These are phyloP conservation scores for Barbus barbus DNA, from an alignment of 2,113 vertebrate genomes.

Conservation along the genomic window DNA sequence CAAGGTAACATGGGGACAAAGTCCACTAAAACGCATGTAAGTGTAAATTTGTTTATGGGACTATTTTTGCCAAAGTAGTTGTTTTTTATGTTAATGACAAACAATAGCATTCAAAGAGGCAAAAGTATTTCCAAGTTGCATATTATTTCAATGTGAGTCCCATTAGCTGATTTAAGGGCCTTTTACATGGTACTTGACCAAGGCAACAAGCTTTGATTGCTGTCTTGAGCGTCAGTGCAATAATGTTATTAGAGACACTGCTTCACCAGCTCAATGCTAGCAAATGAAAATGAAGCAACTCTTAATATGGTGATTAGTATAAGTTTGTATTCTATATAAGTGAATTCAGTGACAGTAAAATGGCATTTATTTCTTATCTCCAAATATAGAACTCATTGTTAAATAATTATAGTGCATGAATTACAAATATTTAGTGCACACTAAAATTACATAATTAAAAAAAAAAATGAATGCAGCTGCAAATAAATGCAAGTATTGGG, in stretches of 20 bases:
- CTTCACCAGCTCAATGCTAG: neutral
- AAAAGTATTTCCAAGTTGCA: slow-evolving; percentile 4
- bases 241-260: neutral
- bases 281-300: too few species aligned
- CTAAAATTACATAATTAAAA: too few species aligned
- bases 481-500: neutral
- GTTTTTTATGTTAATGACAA: neutral
- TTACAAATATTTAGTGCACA: neutral
- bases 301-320: neutral
- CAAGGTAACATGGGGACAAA: neutral
- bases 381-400: too few species aligned
- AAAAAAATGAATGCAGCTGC: neutral
- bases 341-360: neutral
- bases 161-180: neutral
- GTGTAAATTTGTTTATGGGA: neutral
- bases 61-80: neutral
- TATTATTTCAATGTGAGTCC: neutral
- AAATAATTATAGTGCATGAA: too few species aligned
- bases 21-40: neutral
- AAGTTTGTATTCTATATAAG: neutral
- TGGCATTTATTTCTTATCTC: neutral
- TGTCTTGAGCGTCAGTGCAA: neutral
- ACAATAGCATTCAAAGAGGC: neutral
- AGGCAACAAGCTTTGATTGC: slow-evolving; percentile 6
- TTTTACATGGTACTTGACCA: neutral